Base-by-base conservation (phyloP, 2,113 vertebrate genomes). In the Loxodonta africana region DNA sequence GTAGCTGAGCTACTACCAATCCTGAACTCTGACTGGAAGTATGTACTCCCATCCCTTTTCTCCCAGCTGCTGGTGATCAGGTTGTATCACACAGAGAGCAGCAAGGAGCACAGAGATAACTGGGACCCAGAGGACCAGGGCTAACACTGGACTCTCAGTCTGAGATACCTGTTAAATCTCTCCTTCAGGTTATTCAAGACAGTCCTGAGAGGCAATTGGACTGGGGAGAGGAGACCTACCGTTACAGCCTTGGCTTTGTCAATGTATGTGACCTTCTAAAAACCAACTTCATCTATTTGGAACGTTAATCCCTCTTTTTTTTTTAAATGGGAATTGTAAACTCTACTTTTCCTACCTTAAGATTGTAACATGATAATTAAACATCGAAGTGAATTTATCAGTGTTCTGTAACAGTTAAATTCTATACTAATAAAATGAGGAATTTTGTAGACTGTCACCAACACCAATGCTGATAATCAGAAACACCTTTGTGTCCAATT, bases 311-410 rank as follows among this genome's bases (percentile, higher is more conserved):
- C 37, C 37, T 4, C 5, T 60, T 89, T 67, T 81, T 37, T 2
- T 80, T 86, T 86, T 57, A 95, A 94, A 80, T 28, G 92, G 17
- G 48, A 96, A 88, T 62, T 90, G 8, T 3, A 18, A 62, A 90
- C 4, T 73, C 30, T 89, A 83, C 4, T 6, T 87, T 69, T 44
- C 21, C 81, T 78, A 28, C 3, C 23, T 86, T 96, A 83, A 93
- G 83, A 51, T 65, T 77, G 2, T 83, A 20, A 73, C 83, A 46
- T 46, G 8, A 76, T 25, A 90, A 63, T 74, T 62, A 90, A 94
- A 62, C 44, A 88, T 30, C 84, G 69, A 71, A 73, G 57, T 44
- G 10, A 5, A 77, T 53, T 91, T 95, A 30, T 30, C 6, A 85
- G 6, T 46, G 12, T 17, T 80, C 86, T 93, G 6, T 30, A 95